Percentiles rank a stretch among this genome's conserved stretches.
Conservation (phyloP, 2,113 vertebrate species). For the Oreochromis tanganicae region DNA sequence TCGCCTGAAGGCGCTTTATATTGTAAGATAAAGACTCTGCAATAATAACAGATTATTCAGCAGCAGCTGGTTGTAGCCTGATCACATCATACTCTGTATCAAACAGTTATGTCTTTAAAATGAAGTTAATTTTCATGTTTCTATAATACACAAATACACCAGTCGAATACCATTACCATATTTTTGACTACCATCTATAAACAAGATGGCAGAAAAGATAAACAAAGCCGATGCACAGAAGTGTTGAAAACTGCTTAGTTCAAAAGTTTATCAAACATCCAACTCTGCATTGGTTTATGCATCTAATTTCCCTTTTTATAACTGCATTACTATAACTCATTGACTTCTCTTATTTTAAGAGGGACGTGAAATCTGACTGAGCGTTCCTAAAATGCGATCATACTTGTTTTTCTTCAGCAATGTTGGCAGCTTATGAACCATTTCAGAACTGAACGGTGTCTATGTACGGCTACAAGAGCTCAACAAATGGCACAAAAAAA, state of each 20-base stretch:
- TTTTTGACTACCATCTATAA: background rate
- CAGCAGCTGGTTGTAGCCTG: background rate
- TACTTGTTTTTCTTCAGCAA: background rate
- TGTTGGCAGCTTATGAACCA: too few relatives aligned
- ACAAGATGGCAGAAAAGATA: background rate
- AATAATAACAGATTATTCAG: background rate
- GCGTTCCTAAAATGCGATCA: background rate
- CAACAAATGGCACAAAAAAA: too few relatives aligned
- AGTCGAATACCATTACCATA: background rate
- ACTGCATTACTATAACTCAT: background rate
- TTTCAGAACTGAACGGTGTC: too few relatives aligned
- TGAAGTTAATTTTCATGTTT: background rate
- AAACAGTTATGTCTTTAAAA: background rate
- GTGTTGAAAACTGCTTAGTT: background rate
- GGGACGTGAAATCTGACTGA: background rate
- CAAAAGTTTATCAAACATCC: background rate
- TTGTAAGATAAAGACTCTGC: background rate
- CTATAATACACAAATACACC: background rate
- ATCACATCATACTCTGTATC: background rate
- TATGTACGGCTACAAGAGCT: too few relatives aligned
- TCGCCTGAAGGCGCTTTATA: background rate
- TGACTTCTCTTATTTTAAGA: background rate
- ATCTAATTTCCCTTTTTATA: background rate
- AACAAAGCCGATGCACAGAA: background rate
- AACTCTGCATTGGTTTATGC: background rate